A percentile compares a stretch with the other conserved stretches of the same genome.
Evolutionary conservation across 2,888 invertebrate species (phyloP).

Genomic region (Athalia cordata): DNA sequence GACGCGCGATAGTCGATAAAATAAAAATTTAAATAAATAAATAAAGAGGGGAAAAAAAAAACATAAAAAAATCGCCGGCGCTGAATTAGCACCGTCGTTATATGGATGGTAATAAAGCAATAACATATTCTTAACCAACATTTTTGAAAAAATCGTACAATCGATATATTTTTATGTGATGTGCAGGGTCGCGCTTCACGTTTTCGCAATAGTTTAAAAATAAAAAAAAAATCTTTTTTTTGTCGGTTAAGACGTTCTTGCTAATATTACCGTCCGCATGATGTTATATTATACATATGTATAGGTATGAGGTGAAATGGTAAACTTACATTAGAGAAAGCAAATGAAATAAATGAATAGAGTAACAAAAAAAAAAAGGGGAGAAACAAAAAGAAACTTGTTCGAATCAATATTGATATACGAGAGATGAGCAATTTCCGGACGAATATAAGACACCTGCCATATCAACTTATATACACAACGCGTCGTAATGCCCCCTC

Average conservation of each 20-base stretch:
- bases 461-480: neutral
- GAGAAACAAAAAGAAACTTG: neutral
- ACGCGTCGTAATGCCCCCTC: conserved; percentile 35
- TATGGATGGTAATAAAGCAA: too few relatives aligned
- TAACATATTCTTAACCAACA: too few relatives aligned
- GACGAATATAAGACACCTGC: conserved; percentile 50
- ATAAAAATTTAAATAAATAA: neutral
- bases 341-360: conserved; percentile 3
- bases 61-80: conserved; percentile 18
- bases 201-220: too few relatives aligned
- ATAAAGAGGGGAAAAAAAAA: neutral
- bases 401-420: conserved; percentile 48
- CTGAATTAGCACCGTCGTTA: conserved; percentile 14
- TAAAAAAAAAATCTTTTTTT: too few relatives aligned
- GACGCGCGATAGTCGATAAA: neutral
- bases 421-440: conserved; percentile 49
- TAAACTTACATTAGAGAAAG: conserved; percentile 10
- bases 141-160: too few relatives aligned
- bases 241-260: too few relatives aligned
- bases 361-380: neutral
- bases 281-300: too few relatives aligned
- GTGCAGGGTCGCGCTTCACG: too few relatives aligned
- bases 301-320: neutral
- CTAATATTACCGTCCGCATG: too few relatives aligned
- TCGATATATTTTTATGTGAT: too few relatives aligned